These are phyloP conservation scores for Chaetodon trifascialis DNA, from an alignment of 2,113 vertebrate genomes.

Conservation along the genomic window DNA sequence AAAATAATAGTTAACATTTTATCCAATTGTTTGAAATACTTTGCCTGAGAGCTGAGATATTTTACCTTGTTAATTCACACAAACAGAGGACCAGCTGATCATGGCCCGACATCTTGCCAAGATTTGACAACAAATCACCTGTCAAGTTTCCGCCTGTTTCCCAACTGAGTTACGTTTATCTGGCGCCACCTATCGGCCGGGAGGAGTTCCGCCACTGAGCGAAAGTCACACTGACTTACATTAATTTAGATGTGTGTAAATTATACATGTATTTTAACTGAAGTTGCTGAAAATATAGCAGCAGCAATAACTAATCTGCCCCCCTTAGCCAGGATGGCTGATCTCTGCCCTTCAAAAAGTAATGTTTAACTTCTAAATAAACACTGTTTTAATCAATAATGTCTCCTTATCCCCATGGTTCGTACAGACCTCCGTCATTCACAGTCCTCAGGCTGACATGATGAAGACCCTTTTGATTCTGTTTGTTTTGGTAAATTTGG, in stretches of 20 bases:
- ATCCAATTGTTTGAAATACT: background rate
- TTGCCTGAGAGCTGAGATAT: accelerated
- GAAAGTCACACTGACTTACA: background rate
- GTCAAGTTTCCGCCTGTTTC: background rate
- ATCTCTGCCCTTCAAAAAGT: slow-evolving; percentile 59
- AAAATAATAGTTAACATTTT: background rate
- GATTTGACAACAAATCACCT: slow-evolving; percentile 54
- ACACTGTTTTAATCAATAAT: slow-evolving; percentile 81
- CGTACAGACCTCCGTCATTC: slow-evolving; percentile 39
- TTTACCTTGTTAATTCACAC: slow-evolving; percentile 83
- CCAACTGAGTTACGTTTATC: accelerated
- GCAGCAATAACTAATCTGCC: background rate
- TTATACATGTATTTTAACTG: background rate
- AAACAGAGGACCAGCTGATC: slow-evolving; percentile 80
- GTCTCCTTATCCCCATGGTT: slow-evolving; percentile 16
- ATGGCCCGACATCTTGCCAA: slow-evolving; percentile 81
- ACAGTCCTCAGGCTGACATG: slow-evolving; percentile 38
- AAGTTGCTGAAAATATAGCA: background rate
- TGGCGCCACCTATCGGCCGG: slow-evolving; percentile 42
- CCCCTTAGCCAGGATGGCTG: background rate
- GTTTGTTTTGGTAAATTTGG: slow-evolving; percentile 61
- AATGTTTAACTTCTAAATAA: slow-evolving; percentile 83
- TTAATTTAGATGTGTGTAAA: background rate
- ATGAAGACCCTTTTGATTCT: slow-evolving; percentile 74
- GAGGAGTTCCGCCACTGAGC: background rate